A percentile compares a stretch with the other conserved stretches of the same genome.
These are phyloP conservation scores for Drosophila anomalata DNA, from an alignment of 2,888 invertebrate species.

Conservation along the genomic window DNA sequence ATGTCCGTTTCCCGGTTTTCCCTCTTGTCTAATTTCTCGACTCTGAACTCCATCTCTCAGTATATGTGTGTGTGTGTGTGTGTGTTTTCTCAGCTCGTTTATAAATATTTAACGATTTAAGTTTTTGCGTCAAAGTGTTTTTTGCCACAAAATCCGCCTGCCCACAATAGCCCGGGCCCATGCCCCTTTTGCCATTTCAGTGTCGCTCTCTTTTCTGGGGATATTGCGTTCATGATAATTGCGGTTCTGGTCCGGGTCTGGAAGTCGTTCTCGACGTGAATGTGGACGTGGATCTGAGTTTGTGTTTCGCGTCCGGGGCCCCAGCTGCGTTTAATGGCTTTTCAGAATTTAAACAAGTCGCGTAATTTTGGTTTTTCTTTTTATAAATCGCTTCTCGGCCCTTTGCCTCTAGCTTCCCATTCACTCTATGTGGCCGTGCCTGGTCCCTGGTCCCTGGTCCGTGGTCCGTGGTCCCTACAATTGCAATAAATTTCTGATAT, in stretches of 20 bases:
- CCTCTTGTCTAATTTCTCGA: conserved; percentile 45
- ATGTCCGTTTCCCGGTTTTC: conserved; percentile 37
- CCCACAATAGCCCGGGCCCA: background rate
- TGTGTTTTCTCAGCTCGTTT: conserved; percentile 59
- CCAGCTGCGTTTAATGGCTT: conserved; percentile 78
- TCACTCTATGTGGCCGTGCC: conserved; percentile 15
- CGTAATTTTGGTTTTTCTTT: conserved; percentile 59
- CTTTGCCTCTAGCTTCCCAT: background rate
- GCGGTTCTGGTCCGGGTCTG: conserved; percentile 56
- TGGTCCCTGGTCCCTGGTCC: background rate
- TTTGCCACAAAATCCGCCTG: conserved; percentile 21
- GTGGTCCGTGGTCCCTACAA: conserved; percentile 12
- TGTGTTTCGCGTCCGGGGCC: conserved; percentile 40
- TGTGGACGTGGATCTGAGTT: conserved; percentile 6
- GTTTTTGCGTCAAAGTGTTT: conserved; percentile 61
- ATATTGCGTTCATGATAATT: conserved; percentile 76
- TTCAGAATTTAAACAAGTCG: conserved; percentile 77
- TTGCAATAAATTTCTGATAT: conserved; percentile 71
- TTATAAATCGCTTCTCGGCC: conserved; percentile 54
- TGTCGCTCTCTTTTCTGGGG: conserved; percentile 38
- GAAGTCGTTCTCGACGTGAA: conserved; percentile 1
- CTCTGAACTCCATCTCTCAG: background rate
- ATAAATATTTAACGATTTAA: conserved; percentile 74
- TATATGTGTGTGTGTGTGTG: background rate
- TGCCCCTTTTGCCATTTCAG: conserved; percentile 17